phyloP scores from a whole-genome alignment of 2,113 vertebrate genomes.

The Manacus vitellinus region DNA sequence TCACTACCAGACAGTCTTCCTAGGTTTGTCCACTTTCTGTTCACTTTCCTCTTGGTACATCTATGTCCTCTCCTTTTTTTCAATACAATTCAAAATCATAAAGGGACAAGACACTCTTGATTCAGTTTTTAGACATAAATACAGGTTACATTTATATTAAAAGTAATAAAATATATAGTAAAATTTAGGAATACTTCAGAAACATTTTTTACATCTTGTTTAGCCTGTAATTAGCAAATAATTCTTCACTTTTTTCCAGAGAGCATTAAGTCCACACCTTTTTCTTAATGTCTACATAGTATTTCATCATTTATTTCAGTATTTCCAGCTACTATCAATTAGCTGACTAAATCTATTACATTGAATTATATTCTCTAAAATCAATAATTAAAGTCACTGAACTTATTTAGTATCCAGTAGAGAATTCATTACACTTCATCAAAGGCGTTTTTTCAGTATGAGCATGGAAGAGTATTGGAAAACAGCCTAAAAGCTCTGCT shows the following conservation, averaged over 20 bases:
- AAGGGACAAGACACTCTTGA: neutral
- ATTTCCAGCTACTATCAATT: neutral
- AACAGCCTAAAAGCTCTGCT: neutral
- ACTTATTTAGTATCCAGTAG: neutral
- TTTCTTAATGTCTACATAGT: neutral
- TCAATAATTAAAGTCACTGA: neutral
- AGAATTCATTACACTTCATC: constrained; percentile 2
- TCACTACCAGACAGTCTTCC: neutral
- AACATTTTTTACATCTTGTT: neutral
- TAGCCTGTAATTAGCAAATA: neutral
- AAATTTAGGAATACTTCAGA: neutral
- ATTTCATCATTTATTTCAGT: neutral
- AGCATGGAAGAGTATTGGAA: neutral
- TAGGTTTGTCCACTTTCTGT: neutral
- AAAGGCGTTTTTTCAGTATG: neutral
- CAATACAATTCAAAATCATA: neutral
- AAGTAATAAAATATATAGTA: neutral
- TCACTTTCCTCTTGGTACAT: neutral
- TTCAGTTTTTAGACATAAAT: neutral
- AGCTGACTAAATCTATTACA: neutral
- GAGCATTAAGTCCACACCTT: neutral
- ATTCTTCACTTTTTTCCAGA: neutral
- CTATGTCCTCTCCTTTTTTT: neutral
- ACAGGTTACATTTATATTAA: neutral
- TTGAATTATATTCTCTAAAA: constrained; percentile 10